Base-by-base conservation (phyloP, 92 coral and sea anemone species). In the Epizoanthus illoricatus region DNA sequence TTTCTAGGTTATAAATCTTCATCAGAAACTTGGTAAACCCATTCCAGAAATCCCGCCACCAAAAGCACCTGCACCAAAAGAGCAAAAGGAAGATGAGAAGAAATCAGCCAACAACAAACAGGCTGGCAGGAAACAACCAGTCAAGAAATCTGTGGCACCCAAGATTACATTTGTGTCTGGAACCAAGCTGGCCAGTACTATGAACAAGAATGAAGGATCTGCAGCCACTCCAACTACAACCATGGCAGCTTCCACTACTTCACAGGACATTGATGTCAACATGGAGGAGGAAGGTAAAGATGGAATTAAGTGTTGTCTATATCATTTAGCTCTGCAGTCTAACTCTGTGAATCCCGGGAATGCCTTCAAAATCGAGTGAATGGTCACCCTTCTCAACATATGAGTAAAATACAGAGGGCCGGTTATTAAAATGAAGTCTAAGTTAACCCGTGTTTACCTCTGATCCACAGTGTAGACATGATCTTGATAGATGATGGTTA, bases 91-190 rank as follows among this genome's bases (percentile, higher is more conserved):
- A 1, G 94, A 91, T 17, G 94, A 95, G 69, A 89, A 89, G 49
- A 87, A 89, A 18, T 62, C 90, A 36, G 85, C 83, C 8, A 84
- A 87, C 7, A 88, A 76, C 81, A 92, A 91, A 84, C 93, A 87
- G 3, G 60, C 86, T 42, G 79, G 85, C 17, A 65, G 86, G 69
- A 88, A 88, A 67, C 90, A 76, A 42, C 84, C 88, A 0, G 60
- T 79, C 62, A 89, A 87, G 80, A 90, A 91, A 60, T 81, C 94
- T 33, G 90, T 90, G 8, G 91, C 98, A 28, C 98, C 98, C 17
- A 95, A 95, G 86, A 95, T 95, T 69, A 95, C 94, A 11, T 95
- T 95, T 81, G 91, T 95, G 71, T 97, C 98, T 20, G 98, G 98
- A 15, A 86, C 94, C 17, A 93, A 89, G 75, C 86, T 95, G 74